These are phyloP conservation scores for Pseudoips prasinana DNA, from an alignment of 2,888 invertebrate genomes.

Conservation along the genomic window DNA sequence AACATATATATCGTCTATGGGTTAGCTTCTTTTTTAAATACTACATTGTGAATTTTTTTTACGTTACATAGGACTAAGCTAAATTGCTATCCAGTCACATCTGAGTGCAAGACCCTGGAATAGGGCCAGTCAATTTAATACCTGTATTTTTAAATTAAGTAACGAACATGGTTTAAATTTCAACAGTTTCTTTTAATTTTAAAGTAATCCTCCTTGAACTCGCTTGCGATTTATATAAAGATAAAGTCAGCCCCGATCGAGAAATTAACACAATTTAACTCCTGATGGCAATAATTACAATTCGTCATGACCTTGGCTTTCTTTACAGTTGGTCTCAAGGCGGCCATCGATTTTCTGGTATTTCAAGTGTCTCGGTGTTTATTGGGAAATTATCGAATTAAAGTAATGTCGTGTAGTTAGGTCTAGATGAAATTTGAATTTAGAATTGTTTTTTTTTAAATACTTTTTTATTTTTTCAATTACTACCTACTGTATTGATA, in stretches of 20 bases:
- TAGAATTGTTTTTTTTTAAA: no score
- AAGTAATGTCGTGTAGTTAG: not conserved
- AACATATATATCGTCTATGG: no score
- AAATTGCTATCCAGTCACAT: no score
- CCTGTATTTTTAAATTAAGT: not conserved
- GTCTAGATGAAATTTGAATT: no score
- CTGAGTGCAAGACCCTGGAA: no score
- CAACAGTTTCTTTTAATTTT: no score
- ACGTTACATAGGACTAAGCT: no score
- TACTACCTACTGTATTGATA: no score
- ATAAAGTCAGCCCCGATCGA: conserved; percentile 6
- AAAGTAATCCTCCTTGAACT: not conserved
- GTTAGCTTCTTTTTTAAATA: no score
- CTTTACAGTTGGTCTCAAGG: conserved; percentile 44
- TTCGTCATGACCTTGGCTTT: conserved; percentile 49
- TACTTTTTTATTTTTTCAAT: no score
- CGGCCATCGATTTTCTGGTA: conserved; percentile 43
- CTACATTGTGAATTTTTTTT: no score
- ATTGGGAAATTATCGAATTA: conserved; percentile 15
- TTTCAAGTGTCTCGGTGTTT: conserved; percentile 41
- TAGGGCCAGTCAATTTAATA: not conserved
- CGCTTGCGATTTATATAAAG: not conserved
- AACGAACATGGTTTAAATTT: no score
- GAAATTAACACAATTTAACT: conserved; percentile 13
- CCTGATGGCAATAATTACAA: conserved; percentile 34